Evolutionary conservation across 2,113 vertebrate genomes (phyloP).

Genomic region (Synchiropus splendidus): DNA sequence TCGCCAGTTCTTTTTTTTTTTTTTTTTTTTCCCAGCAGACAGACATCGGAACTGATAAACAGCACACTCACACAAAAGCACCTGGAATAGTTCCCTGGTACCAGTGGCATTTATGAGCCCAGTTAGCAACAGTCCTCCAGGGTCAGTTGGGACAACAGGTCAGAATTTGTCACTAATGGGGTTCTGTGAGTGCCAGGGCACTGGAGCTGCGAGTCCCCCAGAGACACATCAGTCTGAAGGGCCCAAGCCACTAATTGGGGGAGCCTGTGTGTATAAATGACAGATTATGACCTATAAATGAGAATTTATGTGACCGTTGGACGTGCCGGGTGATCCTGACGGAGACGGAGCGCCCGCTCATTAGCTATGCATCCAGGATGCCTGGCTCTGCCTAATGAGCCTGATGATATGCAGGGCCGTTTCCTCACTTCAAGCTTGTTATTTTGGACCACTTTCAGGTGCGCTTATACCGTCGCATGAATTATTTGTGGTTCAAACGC

Average conservation of each 20-base stretch:
- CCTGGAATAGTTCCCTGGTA: conserved; percentile 25
- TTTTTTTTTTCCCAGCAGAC: neutral
- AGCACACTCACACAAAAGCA: conserved; percentile 31
- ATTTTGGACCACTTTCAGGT: conserved; percentile 17
- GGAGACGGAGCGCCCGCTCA: conserved; percentile 57
- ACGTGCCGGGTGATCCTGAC: conserved; percentile 60
- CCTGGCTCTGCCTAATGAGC: conserved; percentile 55
- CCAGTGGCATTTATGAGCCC: conserved; percentile 48
- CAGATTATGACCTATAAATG: conserved; percentile 76
- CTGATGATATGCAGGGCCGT: conserved; percentile 48
- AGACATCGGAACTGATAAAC: conserved; percentile 18
- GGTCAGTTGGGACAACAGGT: conserved; percentile 39
- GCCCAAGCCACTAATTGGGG: conserved; percentile 63
- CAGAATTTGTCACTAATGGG: conserved; percentile 58
- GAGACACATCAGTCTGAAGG: conserved; percentile 56
- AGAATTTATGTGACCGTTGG: conserved; percentile 75
- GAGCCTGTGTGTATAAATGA: conserved; percentile 64
- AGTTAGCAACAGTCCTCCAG: conserved; percentile 37
- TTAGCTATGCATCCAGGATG: conserved; percentile 60
- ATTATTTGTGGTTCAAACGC: conserved; percentile 8
- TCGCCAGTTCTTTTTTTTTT: neutral
- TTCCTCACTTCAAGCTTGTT: conserved; percentile 21
- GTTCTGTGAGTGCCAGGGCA: conserved; percentile 42
- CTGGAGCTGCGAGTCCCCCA: conserved; percentile 58
- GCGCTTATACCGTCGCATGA: conserved; percentile 15